Evolutionary conservation across 2,113 vertebrate genomes (phyloP).

Genomic region (Festucalex cinctus): DNA sequence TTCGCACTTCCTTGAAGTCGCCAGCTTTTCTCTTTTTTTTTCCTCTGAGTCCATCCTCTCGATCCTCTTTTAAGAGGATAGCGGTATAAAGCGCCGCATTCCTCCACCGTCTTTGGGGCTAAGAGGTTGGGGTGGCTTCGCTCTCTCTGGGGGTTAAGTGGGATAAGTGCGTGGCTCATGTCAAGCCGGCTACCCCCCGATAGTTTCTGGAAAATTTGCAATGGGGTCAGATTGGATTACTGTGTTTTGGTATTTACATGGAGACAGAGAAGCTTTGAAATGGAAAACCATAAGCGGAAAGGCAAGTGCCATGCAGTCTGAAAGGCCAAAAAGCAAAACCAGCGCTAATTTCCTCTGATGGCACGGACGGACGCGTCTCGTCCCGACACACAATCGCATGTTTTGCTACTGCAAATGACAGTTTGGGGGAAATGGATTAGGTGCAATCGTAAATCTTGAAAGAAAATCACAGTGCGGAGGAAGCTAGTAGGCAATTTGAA

Average conservation of each 20-base stretch:
- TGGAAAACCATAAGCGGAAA: slow-evolving; percentile 73
- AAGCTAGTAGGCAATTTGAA: slow-evolving; percentile 26
- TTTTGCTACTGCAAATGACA: slow-evolving; percentile 38
- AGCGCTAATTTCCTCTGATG: slow-evolving; percentile 63
- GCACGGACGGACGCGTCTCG: slow-evolving; percentile 58
- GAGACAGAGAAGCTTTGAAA: slow-evolving; percentile 73
- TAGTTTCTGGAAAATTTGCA: slow-evolving; percentile 74
- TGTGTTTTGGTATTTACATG: slow-evolving; percentile 75
- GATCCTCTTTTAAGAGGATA: slow-evolving; percentile 52
- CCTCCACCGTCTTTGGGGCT: slow-evolving; percentile 53
- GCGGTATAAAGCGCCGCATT: slow-evolving; percentile 58
- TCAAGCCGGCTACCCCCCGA: slow-evolving; percentile 66
- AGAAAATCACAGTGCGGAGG: slow-evolving; percentile 49
- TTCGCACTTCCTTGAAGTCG: slow-evolving; percentile 45
- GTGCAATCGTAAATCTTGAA: slow-evolving; percentile 46
- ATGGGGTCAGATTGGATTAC: slow-evolving; percentile 74
- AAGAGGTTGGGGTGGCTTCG: slow-evolving; percentile 66
- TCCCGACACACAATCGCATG: slow-evolving; percentile 52
- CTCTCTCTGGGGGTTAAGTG: slow-evolving; percentile 72
- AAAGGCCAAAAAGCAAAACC: slow-evolving; percentile 64
- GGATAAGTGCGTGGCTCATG: slow-evolving; percentile 74
- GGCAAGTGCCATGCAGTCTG: slow-evolving; percentile 71
- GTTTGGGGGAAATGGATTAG: slow-evolving; percentile 62
- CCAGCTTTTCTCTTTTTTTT: slow-evolving; percentile 29
- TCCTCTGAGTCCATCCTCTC: slow-evolving; percentile 45